A percentile compares a stretch with the other conserved stretches of the same genome.
Conservation (phyloP, 2,797 vertebrate genomes). For the Spea hammondii region DNA sequence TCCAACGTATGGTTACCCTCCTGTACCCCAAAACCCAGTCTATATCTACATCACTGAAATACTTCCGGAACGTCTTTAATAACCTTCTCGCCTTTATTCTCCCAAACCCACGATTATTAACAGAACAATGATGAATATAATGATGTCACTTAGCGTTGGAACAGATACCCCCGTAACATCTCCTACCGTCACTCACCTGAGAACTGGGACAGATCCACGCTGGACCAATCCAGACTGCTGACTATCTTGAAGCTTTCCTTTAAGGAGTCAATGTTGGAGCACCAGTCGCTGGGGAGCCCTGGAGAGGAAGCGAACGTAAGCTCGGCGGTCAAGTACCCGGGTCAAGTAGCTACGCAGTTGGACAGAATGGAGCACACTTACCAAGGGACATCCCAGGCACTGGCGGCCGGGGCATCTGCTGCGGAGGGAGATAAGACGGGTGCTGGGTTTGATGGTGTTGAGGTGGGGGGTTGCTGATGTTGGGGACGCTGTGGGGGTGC, state of each 20-base stretch:
- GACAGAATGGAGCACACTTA: not conserved
- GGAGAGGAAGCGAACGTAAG: not conserved
- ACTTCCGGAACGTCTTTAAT: too few relatives aligned
- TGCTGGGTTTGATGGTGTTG: constrained; percentile 54
- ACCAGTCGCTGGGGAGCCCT: constrained; percentile 91
- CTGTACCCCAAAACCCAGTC: too few relatives aligned
- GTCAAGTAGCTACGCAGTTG: too few relatives aligned
- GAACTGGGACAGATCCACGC: constrained; percentile 90
- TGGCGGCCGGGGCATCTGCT: constrained; percentile 61
- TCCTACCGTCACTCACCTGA: constrained; percentile 77
- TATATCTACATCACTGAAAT: too few relatives aligned
- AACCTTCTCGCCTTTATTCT: too few relatives aligned
- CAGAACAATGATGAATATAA: too few relatives aligned
- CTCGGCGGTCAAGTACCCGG: not conserved
- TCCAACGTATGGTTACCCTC: too few relatives aligned
- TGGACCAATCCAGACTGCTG: constrained; percentile 92
- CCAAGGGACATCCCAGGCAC: constrained; percentile 19
- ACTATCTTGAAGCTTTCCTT: constrained; percentile 97
- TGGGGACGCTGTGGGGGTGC: constrained; percentile 53
- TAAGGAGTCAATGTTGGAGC: constrained; percentile 87
- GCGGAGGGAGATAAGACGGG: constrained; percentile 59
- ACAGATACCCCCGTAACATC: too few relatives aligned
- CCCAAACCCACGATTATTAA: too few relatives aligned
- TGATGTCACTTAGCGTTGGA: not conserved
- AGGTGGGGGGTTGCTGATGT: constrained; percentile 25